Evolutionary conservation across 2,888 invertebrate genomes (phyloP).

Genomic region (Hyppa rectilinea): DNA sequence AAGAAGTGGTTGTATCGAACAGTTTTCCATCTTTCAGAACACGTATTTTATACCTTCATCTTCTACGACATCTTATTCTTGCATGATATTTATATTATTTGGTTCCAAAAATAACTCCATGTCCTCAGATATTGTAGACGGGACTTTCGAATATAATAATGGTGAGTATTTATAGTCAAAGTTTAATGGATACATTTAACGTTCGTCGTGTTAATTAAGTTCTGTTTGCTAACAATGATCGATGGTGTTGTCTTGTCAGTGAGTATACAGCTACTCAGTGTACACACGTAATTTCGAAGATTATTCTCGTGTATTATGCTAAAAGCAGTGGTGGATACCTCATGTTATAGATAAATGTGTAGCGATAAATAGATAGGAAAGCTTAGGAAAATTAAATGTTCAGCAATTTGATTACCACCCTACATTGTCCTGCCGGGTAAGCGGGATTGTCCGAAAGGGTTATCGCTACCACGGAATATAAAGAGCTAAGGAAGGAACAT

Average conservation of each 20-base stretch:
- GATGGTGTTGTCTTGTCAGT: conserved; percentile 62
- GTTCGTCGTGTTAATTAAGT: conserved; percentile 71
- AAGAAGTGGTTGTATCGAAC: neutral
- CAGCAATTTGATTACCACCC: neutral
- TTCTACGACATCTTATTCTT: conserved; percentile 3
- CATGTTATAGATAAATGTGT: neutral
- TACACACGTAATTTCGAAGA: conserved; percentile 26
- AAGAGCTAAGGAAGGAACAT: too few species aligned
- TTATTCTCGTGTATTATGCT: conserved; percentile 31
- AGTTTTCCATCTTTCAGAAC: neutral
- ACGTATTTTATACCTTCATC: conserved; percentile 3
- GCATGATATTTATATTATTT: conserved; percentile 2
- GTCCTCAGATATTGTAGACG: neutral
- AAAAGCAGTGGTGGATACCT: conserved; percentile 18
- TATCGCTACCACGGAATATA: too few species aligned
- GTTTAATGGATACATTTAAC: conserved; percentile 62
- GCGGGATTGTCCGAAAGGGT: too few species aligned
- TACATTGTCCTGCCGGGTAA: too few species aligned
- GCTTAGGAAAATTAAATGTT: neutral
- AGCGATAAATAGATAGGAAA: neutral
- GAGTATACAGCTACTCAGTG: conserved; percentile 15
- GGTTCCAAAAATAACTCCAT: conserved; percentile 8
- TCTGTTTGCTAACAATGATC: conserved; percentile 76
- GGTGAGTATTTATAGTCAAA: conserved; percentile 44
- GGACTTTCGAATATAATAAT: neutral